Percentiles rank a stretch among this genome's conserved stretches.
phyloP scores from a whole-genome alignment of 2,113 vertebrate genomes.

The Heliornis fulica region DNA sequence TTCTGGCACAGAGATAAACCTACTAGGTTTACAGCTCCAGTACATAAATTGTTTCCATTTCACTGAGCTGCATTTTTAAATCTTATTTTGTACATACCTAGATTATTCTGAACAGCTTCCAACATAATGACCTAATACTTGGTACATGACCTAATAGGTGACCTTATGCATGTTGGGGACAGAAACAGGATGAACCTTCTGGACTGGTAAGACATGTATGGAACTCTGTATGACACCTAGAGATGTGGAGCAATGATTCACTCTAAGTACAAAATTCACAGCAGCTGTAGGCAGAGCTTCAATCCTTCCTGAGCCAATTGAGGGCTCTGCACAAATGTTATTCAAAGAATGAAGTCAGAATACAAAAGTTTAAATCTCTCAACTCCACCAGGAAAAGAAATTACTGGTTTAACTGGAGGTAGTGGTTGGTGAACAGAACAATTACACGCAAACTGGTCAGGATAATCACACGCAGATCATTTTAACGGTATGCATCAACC shows the following conservation, averaged over 20 bases:
- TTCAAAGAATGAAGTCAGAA: not conserved
- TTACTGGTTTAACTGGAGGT: not conserved
- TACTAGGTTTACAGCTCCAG: not conserved
- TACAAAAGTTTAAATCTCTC: not conserved
- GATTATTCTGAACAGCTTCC: not conserved
- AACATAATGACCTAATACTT: not conserved
- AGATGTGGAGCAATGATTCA: not conserved
- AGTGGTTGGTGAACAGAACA: not conserved
- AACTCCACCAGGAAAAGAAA: not conserved
- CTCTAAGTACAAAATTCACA: not conserved
- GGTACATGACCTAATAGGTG: too few relatives aligned
- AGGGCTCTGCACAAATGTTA: not conserved
- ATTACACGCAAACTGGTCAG: not conserved
- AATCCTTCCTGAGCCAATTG: not conserved
- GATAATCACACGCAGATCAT: not conserved
- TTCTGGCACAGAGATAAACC: not conserved
- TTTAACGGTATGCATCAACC: not conserved
- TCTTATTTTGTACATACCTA: not conserved
- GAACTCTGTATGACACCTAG: not conserved
- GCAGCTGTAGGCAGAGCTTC: not conserved
- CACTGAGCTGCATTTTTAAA: not conserved
- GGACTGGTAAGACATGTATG: not conserved
- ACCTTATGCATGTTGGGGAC: not conserved
- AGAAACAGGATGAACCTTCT: not conserved
- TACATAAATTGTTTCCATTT: not conserved